Base-by-base conservation (phyloP, 2,113 vertebrate genomes). In the Stegostoma tigrinum region DNA sequence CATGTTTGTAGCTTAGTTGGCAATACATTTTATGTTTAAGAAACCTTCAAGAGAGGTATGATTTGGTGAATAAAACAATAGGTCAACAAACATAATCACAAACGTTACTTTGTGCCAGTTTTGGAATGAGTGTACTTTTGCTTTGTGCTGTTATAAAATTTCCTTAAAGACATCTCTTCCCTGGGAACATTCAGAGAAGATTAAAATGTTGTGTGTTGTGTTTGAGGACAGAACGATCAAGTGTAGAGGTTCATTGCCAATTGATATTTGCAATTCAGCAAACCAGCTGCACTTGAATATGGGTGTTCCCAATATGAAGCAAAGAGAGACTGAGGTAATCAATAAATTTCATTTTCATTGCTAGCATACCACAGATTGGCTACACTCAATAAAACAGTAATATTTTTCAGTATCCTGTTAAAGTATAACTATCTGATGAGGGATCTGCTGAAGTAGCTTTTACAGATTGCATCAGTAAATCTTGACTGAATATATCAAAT, bases 301-400 rank as follows among this genome's bases (percentile, higher is more conserved):
- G 52, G 48, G 24, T 34, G 15, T 83, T 38, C 5, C 52, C 30
- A 52, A 90, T 27, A 34, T 61, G 55, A 61, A 89, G 87, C 24
- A 64, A 61, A 90, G 52, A 45, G 5, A 42, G 38, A 61, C 27
- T 34, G 52, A 90, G 24, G 24, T 52, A 34, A 52, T 90, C 87
- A 55, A 90, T 90, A 90, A 30, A 90, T 90, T 90, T 30, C 87
- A 90, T 90, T 61, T 90, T 90, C 87, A 90, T 90, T 90, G 87
- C 52, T 90, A 55, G 48, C 55, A 90, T 55, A 90, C 48, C 48
- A 17, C 52, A 90, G 87, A 90, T 90, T 90, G 87, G 87, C 55
- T 90, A 90, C 87, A 90, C 87, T 90, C 87, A 61, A 90, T 90
- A 90, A 90, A 90, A 90, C 52, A 90, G 87, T 90, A 90, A 90